A percentile compares a stretch with the other conserved stretches of the same genome.
Conservation (phyloP, 2,113 vertebrate species). For the human (Homo sapiens) region GRCh38 chr9:13945501-13946000, state of each 20-base stretch:
- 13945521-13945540: background rate
- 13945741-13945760: background rate
- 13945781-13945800: background rate
- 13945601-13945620: background rate
- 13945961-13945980: background rate
- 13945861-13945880: background rate
- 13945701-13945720: background rate
- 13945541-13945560: background rate
- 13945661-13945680: background rate
- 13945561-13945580: background rate
- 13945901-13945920: background rate
- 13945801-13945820: background rate
- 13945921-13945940: background rate
- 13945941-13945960: background rate
- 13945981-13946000: background rate
- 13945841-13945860: background rate
- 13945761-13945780: background rate
- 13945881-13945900: background rate
- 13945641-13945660: background rate
- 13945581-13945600: background rate
- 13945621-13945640: background rate
- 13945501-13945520: background rate
- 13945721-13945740: background rate
- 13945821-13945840: background rate
- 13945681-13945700: background rate